These are phyloP conservation scores for Apogon hyalosoma DNA, from an alignment of 2,797 vertebrate species.

Conservation along the genomic window DNA sequence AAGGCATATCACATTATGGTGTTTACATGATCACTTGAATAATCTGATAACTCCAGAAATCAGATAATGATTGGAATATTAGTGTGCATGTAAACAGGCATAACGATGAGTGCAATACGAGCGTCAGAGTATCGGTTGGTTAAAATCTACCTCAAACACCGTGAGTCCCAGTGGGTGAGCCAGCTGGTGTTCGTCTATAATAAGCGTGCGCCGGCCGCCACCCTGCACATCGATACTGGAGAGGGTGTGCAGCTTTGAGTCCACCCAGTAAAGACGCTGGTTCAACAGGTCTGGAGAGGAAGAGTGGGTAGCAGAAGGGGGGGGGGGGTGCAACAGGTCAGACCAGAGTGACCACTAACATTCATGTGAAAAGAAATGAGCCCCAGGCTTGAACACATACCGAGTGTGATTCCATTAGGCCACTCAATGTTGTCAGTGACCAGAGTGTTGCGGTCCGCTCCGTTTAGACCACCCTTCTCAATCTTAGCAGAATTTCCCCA, in stretches of 20 bases:
- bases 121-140: neutral
- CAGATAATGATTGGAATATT: too few relatives aligned
- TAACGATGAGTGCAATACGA: too few relatives aligned
- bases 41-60: too few relatives aligned
- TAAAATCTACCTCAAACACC: slow-evolving; percentile 88
- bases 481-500: slow-evolving; percentile 93
- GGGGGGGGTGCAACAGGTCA: slow-evolving; percentile 25
- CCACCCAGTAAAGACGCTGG: slow-evolving; percentile 93
- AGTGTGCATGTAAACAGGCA: too few relatives aligned
- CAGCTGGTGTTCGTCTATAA: slow-evolving; percentile 84
- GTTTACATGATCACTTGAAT: too few relatives aligned
- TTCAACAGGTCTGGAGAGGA: slow-evolving; percentile 84
- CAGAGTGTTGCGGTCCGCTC: slow-evolving; percentile 83
- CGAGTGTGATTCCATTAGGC: slow-evolving; percentile 93
- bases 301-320: neutral
- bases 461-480: slow-evolving; percentile 90
- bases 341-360: slow-evolving; percentile 33
- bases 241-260: slow-evolving; percentile 92
- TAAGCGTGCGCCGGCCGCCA: slow-evolving; percentile 83
- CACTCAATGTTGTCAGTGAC: slow-evolving; percentile 89
- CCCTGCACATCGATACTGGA: slow-evolving; percentile 89
- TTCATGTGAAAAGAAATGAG: slow-evolving; percentile 25
- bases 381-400: slow-evolving; percentile 72
- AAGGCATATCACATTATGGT: too few relatives aligned
- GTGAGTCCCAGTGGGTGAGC: slow-evolving; percentile 90